Percentiles rank a stretch among this genome's conserved stretches.
Evolutionary conservation across 1,140 invertebrate species (phyloP).

Genomic region (Sitophilus oryzae): DNA sequence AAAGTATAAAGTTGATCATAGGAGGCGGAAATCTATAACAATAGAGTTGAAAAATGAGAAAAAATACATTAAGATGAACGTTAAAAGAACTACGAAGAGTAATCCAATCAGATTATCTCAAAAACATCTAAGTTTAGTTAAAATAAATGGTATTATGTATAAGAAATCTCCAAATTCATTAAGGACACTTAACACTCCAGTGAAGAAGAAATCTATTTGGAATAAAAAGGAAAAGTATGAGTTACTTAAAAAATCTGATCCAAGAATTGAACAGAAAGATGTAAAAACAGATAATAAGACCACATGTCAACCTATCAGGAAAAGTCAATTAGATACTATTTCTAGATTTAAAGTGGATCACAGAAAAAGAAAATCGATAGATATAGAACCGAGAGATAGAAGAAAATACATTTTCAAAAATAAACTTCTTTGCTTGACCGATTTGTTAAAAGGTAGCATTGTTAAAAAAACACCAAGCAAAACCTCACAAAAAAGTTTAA

Average conservation of each 20-base stretch:
- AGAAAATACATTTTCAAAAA: conserved; percentile 27
- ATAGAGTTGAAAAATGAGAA: too few species aligned
- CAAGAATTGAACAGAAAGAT: conserved; percentile 2
- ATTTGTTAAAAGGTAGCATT: conserved; percentile 20
- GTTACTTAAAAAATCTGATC: conserved; percentile 11
- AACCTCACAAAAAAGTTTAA: conserved; percentile 5
- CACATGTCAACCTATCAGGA: too few species aligned
- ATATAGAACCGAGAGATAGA: conserved; percentile 2
- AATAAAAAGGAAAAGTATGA: too few species aligned
- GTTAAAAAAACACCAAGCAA: conserved; percentile 3
- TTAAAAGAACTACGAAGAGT: too few species aligned
- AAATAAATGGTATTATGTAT: too few species aligned
- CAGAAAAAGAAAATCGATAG: conserved; percentile 17
- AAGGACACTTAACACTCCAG: too few species aligned
- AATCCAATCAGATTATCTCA: too few species aligned
- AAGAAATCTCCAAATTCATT: too few species aligned
- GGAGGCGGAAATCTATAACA: conserved; percentile 7
- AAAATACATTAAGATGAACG: too few species aligned
- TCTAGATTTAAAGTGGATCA: conserved; percentile 23
- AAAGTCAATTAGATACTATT: too few species aligned
- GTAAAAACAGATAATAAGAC: conserved; percentile 3
- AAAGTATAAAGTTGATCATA: conserved; percentile 14
- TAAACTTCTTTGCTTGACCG: conserved; percentile 17
- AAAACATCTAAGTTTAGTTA: too few species aligned
- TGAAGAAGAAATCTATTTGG: too few species aligned